phyloP scores from a whole-genome alignment of 2,888 invertebrate genomes.

The Poecilus cupreus region DNA sequence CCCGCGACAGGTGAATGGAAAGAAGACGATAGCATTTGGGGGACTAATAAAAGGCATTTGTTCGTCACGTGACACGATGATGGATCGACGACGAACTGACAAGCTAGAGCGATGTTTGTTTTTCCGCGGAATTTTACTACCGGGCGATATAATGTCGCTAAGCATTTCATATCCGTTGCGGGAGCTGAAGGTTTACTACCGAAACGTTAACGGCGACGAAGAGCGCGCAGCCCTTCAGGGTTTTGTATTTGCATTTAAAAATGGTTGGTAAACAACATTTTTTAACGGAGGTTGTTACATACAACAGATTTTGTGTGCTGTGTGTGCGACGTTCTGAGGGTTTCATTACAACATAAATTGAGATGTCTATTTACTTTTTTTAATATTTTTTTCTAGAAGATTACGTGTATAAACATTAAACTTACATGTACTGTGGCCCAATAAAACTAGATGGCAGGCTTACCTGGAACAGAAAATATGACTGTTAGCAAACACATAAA shows the following conservation, averaged over 20 bases:
- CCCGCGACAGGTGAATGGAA: conserved; percentile 30
- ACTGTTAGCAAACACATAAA: neutral
- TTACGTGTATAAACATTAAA: conserved; percentile 5
- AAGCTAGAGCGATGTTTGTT: conserved; percentile 6
- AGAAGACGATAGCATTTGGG: neutral
- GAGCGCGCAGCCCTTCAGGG: conserved; percentile 2
- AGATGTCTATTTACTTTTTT: conserved; percentile 6
- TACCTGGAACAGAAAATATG: conserved; percentile 13
- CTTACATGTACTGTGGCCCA: neutral
- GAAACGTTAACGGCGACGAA: neutral
- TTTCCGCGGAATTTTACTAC: neutral
- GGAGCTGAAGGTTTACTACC: conserved; percentile 5
- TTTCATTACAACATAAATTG: conserved; percentile 16
- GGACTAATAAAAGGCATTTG: conserved; percentile 48
- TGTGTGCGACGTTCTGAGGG: neutral
- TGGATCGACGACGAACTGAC: conserved; percentile 4
- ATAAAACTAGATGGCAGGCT: neutral
- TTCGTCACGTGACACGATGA: conserved; percentile 32
- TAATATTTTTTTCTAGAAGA: neutral
- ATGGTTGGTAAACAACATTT: conserved; percentile 37
- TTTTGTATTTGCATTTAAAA: conserved; percentile 43
- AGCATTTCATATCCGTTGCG: conserved; percentile 42
- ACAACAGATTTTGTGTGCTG: neutral
- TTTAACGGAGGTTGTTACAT: conserved; percentile 14
- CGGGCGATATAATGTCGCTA: neutral